A percentile compares a stretch with the other conserved stretches of the same genome.
These are phyloP conservation scores for Plecturocebus donacophilus DNA, from an alignment of 2,113 vertebrate species.

Conservation along the genomic window DNA sequence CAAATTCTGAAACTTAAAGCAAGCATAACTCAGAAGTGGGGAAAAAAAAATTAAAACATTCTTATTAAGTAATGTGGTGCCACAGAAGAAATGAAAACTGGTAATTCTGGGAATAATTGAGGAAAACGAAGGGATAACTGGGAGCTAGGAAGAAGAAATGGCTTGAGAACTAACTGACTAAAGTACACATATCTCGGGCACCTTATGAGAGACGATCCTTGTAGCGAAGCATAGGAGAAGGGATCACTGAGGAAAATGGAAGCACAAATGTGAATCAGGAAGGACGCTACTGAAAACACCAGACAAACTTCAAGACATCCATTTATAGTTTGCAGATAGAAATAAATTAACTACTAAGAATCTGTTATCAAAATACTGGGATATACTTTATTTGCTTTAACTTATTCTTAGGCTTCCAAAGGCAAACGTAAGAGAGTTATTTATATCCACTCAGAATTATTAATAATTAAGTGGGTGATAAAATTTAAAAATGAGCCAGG, in stretches of 20 bases:
- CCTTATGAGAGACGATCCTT: not conserved
- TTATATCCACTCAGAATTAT: not conserved
- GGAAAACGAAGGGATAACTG: not conserved
- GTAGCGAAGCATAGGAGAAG: not conserved
- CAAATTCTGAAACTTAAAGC: conserved; percentile 38
- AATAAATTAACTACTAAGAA: conserved; percentile 42
- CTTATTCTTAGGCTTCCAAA: conserved; percentile 26
- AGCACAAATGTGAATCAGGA: not conserved
- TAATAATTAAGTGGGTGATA: not conserved
- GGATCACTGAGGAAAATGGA: not conserved
- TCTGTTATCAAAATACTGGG: not conserved
- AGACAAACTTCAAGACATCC: not conserved
- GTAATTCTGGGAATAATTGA: not conserved
- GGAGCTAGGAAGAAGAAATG: not conserved
- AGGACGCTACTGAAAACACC: not conserved
- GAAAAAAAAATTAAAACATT: not conserved
- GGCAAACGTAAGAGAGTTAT: not conserved
- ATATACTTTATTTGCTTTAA: conserved; percentile 15
- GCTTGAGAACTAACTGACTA: not conserved
- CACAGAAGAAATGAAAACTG: not conserved
- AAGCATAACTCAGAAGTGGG: not conserved
- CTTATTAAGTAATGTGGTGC: not conserved
- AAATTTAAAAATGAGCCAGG: not conserved
- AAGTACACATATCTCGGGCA: not conserved
- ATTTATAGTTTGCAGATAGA: not conserved